Percentiles rank a stretch among this genome's conserved stretches.
Conservation (phyloP, 2,113 vertebrate species). For the Polypterus senegalus region DNA sequence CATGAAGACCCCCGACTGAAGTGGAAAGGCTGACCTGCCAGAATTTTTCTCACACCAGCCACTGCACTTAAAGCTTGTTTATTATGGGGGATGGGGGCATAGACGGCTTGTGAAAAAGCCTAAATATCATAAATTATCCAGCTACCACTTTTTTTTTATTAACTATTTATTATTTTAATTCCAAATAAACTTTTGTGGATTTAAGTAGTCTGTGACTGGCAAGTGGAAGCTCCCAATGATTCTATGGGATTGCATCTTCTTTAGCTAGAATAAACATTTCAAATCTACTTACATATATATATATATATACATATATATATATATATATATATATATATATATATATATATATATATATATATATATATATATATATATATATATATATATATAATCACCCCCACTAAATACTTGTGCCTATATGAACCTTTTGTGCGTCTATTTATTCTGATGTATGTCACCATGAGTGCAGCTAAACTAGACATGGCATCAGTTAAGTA, state of each 20-base stretch:
- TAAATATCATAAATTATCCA: too few species aligned
- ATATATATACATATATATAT: neutral
- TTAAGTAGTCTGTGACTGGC: neutral
- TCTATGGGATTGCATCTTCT: neutral
- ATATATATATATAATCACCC: neutral
- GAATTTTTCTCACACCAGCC: neutral
- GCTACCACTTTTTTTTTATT: neutral
- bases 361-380: neutral
- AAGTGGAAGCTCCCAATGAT: neutral
- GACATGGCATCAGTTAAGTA: neutral
- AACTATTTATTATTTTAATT: neutral
- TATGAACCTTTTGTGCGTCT: neutral
- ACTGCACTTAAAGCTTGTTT: too few species aligned
- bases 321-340: neutral
- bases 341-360: neutral
- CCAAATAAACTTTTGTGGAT: neutral
- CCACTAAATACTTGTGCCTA: too few species aligned
- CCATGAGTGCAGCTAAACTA: neutral
- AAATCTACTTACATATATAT: neutral
- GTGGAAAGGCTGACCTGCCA: neutral
- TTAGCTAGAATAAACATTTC: neutral
- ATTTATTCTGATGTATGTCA: neutral
- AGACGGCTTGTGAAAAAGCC: too few species aligned
- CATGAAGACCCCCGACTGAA: neutral
- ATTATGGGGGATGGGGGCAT: too few species aligned